Evolutionary conservation across 2,113 vertebrate genomes (phyloP).

Genomic region (Sinocyclocheilus anophthalmus): DNA sequence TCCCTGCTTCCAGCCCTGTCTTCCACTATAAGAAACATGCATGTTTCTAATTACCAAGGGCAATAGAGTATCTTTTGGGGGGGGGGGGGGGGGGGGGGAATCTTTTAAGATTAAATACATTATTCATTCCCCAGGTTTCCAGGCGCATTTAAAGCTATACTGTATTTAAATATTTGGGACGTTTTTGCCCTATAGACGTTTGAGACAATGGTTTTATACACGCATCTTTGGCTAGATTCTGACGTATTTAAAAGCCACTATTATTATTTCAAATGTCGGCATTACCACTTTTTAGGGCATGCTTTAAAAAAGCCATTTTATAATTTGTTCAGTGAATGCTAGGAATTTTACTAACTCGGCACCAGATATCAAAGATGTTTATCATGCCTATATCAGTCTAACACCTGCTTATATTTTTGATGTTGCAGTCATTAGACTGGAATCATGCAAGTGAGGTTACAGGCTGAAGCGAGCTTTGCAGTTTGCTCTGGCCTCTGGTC

Average conservation of each 20-base stretch:
- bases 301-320: constrained; percentile 4
- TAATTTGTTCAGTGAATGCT: neutral
- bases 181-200: neutral
- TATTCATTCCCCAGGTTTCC: neutral
- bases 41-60: constrained; percentile 33
- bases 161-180: neutral
- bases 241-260: constrained; percentile 26
- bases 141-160: neutral
- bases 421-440: neutral
- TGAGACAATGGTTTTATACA: constrained; percentile 14
- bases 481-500: neutral
- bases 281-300: constrained; percentile 11
- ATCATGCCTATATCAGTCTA: neutral
- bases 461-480: neutral
- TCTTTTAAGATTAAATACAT: neutral
- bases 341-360: neutral
- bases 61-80: neutral
- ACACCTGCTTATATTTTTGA: neutral
- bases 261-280: neutral
- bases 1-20: constrained; percentile 2
- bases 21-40: constrained; percentile 5
- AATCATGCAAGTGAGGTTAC: constrained; percentile 13
- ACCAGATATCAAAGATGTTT: neutral
- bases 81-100: no score
- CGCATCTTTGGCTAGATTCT: constrained; percentile 23